A percentile compares a stretch with the other conserved stretches of the same genome.
Evolutionary conservation across 2,888 invertebrate species (phyloP).

Genomic region (Ormia ochracea): DNA sequence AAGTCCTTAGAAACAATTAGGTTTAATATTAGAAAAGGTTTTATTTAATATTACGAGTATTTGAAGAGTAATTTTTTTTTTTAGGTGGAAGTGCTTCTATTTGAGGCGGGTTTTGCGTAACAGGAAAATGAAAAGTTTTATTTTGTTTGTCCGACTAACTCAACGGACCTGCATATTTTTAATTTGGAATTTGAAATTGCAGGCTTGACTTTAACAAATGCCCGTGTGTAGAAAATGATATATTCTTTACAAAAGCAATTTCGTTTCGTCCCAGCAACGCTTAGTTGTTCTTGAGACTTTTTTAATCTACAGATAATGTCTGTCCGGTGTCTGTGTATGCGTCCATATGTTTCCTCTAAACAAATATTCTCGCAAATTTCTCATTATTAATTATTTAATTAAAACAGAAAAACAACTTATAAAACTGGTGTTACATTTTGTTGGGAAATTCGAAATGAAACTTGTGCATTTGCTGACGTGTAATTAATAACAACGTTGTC

Average conservation of each 20-base stretch:
- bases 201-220: too few species aligned
- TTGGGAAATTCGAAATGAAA: neutral
- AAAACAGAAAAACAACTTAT: neutral
- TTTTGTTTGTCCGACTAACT: too few species aligned
- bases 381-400: conserved; percentile 19
- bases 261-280: neutral
- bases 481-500: conserved; percentile 1
- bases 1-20: neutral
- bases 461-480: neutral
- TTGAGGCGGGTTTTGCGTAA: too few species aligned
- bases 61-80: too few species aligned
- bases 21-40: neutral
- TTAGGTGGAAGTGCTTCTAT: too few species aligned
- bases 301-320: neutral
- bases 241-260: neutral
- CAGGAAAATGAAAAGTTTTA: too few species aligned
- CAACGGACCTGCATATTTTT: too few species aligned
- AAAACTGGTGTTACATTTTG: neutral
- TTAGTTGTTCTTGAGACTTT: neutral
- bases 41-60: too few species aligned
- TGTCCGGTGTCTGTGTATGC: too few species aligned
- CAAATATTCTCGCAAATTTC: neutral
- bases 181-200: too few species aligned
- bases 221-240: neutral
- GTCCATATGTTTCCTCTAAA: neutral